Conservation (phyloP, 1,140 invertebrate genomes). For the Cecropterus lyciades region DNA sequence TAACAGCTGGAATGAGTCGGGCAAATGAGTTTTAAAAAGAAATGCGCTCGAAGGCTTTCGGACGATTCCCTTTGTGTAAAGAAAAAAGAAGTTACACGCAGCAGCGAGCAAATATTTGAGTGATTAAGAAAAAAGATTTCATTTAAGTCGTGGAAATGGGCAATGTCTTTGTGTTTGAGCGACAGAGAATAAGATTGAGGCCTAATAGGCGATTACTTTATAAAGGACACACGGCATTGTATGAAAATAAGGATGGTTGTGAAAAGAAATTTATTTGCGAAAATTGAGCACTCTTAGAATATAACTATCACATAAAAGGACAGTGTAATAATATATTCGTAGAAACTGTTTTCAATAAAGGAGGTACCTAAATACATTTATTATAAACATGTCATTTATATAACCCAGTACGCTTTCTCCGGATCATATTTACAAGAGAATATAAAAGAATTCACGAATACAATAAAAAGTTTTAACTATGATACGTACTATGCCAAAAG, state of each 20-base stretch:
- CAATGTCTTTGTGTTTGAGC: constrained; percentile 28
- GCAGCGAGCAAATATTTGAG: constrained; percentile 35
- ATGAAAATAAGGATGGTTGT: constrained; percentile 3
- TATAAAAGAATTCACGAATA: no score
- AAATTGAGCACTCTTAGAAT: not conserved
- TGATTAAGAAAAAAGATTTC: constrained; percentile 41
- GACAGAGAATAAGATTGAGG: constrained; percentile 1
- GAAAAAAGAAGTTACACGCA: constrained; percentile 34
- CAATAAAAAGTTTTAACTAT: no score
- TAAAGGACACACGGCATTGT: constrained; percentile 6
- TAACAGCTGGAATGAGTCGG: constrained; percentile 15
- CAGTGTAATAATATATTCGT: no score
- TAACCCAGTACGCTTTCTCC: no score
- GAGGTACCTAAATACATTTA: no score
- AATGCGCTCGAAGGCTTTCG: constrained; percentile 38
- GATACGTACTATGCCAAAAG: no score
- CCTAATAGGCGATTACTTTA: constrained; percentile 28
- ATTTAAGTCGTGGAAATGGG: constrained; percentile 32
- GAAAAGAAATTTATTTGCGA: not conserved
- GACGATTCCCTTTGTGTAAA: constrained; percentile 33
- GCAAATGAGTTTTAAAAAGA: constrained; percentile 42
- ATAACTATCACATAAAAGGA: no score
- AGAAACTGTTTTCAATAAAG: no score
- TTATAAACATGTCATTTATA: no score
- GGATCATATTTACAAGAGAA: no score